phyloP scores from a whole-genome alignment of 2,888 invertebrate genomes.

The Cheilosia impressa region DNA sequence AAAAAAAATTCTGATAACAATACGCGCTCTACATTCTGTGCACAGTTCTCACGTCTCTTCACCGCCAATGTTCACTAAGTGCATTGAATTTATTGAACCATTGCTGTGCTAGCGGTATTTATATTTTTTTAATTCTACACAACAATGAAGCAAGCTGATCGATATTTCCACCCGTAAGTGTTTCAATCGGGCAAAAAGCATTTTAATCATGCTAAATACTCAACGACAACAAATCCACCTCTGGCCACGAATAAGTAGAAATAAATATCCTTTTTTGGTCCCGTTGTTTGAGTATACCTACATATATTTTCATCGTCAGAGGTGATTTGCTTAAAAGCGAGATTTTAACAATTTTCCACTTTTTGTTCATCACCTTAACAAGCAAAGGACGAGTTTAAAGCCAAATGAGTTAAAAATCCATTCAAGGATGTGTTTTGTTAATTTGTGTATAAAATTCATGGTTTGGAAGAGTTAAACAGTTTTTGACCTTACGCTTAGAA shows the following conservation, averaged over 20 bases:
- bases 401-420: slow-evolving; percentile 15
- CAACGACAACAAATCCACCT: slow-evolving; percentile 23
- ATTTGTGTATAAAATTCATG: slow-evolving; percentile 50
- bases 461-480: slow-evolving; percentile 57
- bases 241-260: slow-evolving; percentile 9
- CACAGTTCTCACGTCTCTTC: not conserved
- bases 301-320: not conserved
- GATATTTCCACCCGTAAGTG: slow-evolving; percentile 29
- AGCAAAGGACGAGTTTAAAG: not conserved
- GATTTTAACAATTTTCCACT: slow-evolving; percentile 12
- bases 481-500: slow-evolving; percentile 24
- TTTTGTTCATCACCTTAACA: slow-evolving; percentile 8
- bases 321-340: slow-evolving; percentile 32
- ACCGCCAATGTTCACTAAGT: slow-evolving; percentile 11
- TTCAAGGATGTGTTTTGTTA: slow-evolving; percentile 33
- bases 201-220: slow-evolving; percentile 53
- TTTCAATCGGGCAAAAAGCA: slow-evolving; percentile 51
- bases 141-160: slow-evolving; percentile 39
- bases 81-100: slow-evolving; percentile 38
- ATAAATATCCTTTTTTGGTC: slow-evolving; percentile 2
- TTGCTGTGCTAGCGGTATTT: not conserved
- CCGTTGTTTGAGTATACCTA: not conserved
- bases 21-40: too few relatives aligned
- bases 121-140: slow-evolving; percentile 37
- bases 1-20: too few relatives aligned